Conservation (phyloP, 2,113 vertebrate species). For the Pelodiscus sinensis region DNA sequence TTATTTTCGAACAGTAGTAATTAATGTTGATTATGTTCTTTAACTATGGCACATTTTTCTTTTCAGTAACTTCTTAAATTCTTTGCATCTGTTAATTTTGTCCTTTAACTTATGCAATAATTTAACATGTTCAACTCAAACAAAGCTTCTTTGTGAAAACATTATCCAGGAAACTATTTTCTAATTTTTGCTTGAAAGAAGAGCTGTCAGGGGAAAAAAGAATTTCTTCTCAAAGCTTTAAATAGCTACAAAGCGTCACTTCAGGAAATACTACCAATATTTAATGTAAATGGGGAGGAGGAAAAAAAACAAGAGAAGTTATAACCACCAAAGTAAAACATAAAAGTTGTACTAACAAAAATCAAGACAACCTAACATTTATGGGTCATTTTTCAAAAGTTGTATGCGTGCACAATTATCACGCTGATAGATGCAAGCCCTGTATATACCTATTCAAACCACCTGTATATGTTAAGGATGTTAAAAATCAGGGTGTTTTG, state of each 20-base stretch:
- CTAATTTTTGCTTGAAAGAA: background rate
- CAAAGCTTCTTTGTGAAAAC: background rate
- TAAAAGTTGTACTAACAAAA: background rate
- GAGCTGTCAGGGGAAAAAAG: background rate
- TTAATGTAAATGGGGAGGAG: background rate
- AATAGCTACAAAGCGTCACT: accelerated
- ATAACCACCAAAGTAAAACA: background rate
- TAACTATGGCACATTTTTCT: background rate
- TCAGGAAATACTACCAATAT: background rate
- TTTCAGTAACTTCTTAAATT: background rate
- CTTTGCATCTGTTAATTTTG: background rate
- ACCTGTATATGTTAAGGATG: background rate
- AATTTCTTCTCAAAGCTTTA: background rate
- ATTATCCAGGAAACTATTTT: background rate
- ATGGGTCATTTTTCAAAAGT: background rate
- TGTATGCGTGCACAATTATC: background rate
- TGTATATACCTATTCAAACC: background rate
- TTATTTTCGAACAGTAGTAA: conserved; percentile 56
- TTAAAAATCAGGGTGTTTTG: too few relatives aligned
- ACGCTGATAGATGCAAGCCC: background rate
- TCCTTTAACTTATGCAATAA: background rate
- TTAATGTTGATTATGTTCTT: background rate
- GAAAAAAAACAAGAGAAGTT: accelerated
- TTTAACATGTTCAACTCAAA: background rate
- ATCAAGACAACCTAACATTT: background rate